These are phyloP conservation scores for Hoplostethus atlanticus DNA, from an alignment of 2,797 vertebrate species.

Conservation along the genomic window DNA sequence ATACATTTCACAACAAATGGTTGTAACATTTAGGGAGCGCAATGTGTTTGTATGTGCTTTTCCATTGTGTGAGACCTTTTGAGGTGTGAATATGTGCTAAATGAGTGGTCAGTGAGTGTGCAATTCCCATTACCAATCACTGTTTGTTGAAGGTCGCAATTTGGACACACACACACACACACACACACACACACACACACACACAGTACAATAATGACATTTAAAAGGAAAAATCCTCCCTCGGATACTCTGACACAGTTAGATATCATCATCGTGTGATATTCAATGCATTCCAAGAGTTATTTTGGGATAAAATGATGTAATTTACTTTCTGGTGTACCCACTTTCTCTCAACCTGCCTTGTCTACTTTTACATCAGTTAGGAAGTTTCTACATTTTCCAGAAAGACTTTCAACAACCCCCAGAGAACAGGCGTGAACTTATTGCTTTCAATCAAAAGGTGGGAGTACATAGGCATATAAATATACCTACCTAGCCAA, in stretches of 20 bases:
- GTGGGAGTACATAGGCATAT: too few relatives aligned
- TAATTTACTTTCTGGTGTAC: too few relatives aligned
- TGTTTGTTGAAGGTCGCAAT: constrained; percentile 6
- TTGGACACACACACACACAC: constrained; percentile 3
- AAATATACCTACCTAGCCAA: too few relatives aligned
- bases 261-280: too few relatives aligned
- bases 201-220: not conserved
- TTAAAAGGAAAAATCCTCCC: constrained; percentile 4
- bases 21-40: constrained; percentile 13
- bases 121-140: not conserved
- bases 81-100: constrained; percentile 24
- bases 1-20: constrained; percentile 29
- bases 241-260: not conserved
- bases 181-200: not conserved
- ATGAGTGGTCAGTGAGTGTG: constrained; percentile 35
- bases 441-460: too few relatives aligned
- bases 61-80: constrained; percentile 44
- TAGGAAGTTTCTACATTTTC: too few relatives aligned
- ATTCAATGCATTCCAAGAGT: too few relatives aligned
- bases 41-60: constrained; percentile 33
- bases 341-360: too few relatives aligned
- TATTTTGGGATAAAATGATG: too few relatives aligned
- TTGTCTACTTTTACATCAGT: too few relatives aligned
- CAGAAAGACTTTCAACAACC: too few relatives aligned
- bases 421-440: too few relatives aligned